A percentile compares a stretch with the other conserved stretches of the same genome.
phyloP scores from a whole-genome alignment of 1,140 invertebrate genomes.

The Lethrus apterus region DNA sequence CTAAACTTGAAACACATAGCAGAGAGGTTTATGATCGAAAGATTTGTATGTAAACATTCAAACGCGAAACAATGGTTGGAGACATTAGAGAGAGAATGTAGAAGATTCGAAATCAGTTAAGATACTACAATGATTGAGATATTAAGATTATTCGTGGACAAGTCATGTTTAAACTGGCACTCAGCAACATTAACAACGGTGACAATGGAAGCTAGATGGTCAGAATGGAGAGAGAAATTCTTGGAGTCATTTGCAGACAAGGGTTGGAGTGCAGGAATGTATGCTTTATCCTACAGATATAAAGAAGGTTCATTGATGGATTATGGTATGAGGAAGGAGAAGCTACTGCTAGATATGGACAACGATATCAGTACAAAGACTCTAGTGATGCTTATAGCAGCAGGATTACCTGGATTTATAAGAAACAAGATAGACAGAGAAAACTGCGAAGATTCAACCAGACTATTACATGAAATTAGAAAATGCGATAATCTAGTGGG shows the following conservation, averaged over 20 bases:
- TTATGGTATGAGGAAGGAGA: constrained; percentile 36
- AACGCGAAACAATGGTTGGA: constrained; percentile 33
- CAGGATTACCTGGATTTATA: constrained; percentile 31
- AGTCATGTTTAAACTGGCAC: constrained; percentile 34
- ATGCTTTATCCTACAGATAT: constrained; percentile 33
- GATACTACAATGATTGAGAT: constrained; percentile 30
- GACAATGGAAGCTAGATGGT: constrained; percentile 30
- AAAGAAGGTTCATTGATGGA: constrained; percentile 30
- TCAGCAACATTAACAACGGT: constrained; percentile 31
- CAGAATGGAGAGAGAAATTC: constrained; percentile 32
- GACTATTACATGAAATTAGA: constrained; percentile 27
- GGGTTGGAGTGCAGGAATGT: constrained; percentile 31
- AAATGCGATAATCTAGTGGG: constrained; percentile 30
- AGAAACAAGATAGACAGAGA: constrained; percentile 28
- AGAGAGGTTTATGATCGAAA: constrained; percentile 22
- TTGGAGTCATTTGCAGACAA: constrained; percentile 33
- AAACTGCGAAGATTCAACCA: constrained; percentile 18
- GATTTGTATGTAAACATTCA: constrained; percentile 27
- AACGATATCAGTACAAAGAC: no score
- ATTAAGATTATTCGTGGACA: constrained; percentile 31
- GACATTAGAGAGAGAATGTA: constrained; percentile 30
- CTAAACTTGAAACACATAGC: constrained; percentile 6
- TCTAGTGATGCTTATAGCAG: constrained; percentile 29
- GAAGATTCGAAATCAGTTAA: constrained; percentile 27
- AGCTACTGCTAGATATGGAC: constrained; percentile 28